These are phyloP conservation scores for Hyposoter didymator DNA, from an alignment of 2,888 invertebrate genomes.

Conservation along the genomic window DNA sequence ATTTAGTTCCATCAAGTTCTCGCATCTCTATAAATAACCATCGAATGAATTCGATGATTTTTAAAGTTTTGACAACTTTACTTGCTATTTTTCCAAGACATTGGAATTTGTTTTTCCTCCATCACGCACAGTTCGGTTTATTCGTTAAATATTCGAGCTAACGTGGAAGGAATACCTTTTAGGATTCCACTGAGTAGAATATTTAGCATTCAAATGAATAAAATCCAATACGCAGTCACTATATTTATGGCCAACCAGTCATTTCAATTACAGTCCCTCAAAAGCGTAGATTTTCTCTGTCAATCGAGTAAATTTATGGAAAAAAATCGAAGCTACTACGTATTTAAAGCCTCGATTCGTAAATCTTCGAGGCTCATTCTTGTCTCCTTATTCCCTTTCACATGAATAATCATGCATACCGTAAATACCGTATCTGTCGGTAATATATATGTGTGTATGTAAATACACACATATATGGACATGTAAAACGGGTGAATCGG, in stretches of 20 bases:
- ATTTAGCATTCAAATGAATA: neutral
- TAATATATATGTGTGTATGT: slow-evolving; percentile 11
- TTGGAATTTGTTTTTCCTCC: too few species aligned
- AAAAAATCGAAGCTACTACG: neutral
- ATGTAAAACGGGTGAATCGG: slow-evolving; percentile 29
- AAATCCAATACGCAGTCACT: neutral
- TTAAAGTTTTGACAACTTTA: too few species aligned
- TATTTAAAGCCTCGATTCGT: slow-evolving; percentile 31
- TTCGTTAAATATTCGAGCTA: too few species aligned
- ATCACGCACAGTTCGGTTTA: too few species aligned
- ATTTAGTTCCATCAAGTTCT: neutral
- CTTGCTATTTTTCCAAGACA: too few species aligned
- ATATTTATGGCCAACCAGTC: neutral
- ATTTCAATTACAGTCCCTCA: neutral
- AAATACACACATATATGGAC: slow-evolving; percentile 8
- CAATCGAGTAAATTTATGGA: slow-evolving; percentile 5
- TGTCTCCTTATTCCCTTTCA: slow-evolving; percentile 40
- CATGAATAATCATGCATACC: slow-evolving; percentile 41
- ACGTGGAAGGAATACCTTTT: neutral
- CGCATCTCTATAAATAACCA: too few species aligned
- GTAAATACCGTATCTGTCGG: slow-evolving; percentile 35
- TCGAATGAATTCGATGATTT: too few species aligned
- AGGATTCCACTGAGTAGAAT: neutral
- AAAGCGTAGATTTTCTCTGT: slow-evolving; percentile 7
- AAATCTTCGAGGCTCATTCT: slow-evolving; percentile 46